Evolutionary conservation across 2,113 vertebrate species (phyloP).

Genomic region (Misgurnus mizolepis): DNA sequence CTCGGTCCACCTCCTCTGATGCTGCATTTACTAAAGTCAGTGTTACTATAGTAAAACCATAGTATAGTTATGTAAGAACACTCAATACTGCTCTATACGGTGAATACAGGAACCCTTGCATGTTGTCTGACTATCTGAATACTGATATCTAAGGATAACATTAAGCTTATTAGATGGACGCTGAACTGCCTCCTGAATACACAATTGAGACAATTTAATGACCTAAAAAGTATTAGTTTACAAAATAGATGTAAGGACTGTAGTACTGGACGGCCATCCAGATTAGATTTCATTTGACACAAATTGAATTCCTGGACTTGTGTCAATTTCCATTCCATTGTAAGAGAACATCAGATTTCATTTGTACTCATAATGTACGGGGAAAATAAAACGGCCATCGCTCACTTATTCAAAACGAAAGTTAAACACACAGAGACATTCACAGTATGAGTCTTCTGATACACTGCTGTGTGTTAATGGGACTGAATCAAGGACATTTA

Average conservation of each 20-base stretch:
- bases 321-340: slow-evolving; percentile 27
- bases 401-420: slow-evolving; percentile 40
- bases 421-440: slow-evolving; percentile 21
- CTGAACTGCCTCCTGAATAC: background rate
- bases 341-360: background rate
- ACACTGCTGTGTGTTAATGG: slow-evolving; percentile 18
- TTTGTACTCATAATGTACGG: slow-evolving; percentile 38
- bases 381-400: slow-evolving; percentile 57
- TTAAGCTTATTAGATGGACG: background rate
- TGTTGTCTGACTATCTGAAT: background rate
- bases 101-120: background rate
- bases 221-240: background rate
- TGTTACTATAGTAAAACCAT: no score
- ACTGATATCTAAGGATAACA: background rate
- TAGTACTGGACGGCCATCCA: background rate
- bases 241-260: background rate
- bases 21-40: no score
- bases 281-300: slow-evolving; percentile 1
- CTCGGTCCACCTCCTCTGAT: no score
- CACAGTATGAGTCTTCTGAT: background rate
- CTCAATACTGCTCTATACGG: no score
- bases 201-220: background rate
- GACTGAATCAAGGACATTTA: slow-evolving; percentile 14
- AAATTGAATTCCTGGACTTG: slow-evolving; percentile 32
- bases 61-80: no score